Evolutionary conservation across 2,888 invertebrate species (phyloP), one percentile per base, ranked within the genome.

Genomic region (Noctua pronuba): DNA sequence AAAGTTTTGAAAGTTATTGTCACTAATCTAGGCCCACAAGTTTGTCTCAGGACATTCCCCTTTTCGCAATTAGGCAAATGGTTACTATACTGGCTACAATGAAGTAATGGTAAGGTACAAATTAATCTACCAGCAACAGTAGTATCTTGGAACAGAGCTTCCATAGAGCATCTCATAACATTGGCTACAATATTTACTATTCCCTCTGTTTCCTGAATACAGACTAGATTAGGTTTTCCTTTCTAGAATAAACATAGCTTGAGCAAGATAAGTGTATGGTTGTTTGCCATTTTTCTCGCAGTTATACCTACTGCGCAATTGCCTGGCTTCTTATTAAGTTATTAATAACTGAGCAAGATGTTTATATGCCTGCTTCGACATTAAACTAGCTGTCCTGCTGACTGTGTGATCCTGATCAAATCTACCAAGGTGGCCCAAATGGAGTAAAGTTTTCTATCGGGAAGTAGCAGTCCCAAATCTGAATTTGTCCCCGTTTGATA

Each of bases 121-220:
- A 24, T 49, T 28, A 31, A 5, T 38, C 38, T 46, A 28, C 11
- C 6, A 28, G n/a, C 16, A 35, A 65, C n/a, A n/a, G 65, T 16
- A 41, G 41, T 65, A 65, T n/a, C 65, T 65, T 8, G n/a, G 7
- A 4, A 41, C 18, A 64, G 6, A 65, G n/a, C n/a, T 65, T 65
- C n/a, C 38, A 38, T 8, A 65, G 24, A 24, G n/a, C 21, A 41
- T 11, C 3, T n/a, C 41, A 41, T 64, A 52, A 74, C 7, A 79
- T 41, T 55, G 16, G 10, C 65, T 58, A 79, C 46, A 58, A 49
- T 79, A 79, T 79, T 79, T 66, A 79, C 79, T 72, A 28, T 72
- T 66, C 58, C 18, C 70, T 78, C 55, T 4, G 65, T 41, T 72
- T 66, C 31, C 28, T 72, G 18, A 44, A 28, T 28, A 28, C 41